Conservation (phyloP, 2,888 invertebrate species). For the Drosophila falleni region DNA sequence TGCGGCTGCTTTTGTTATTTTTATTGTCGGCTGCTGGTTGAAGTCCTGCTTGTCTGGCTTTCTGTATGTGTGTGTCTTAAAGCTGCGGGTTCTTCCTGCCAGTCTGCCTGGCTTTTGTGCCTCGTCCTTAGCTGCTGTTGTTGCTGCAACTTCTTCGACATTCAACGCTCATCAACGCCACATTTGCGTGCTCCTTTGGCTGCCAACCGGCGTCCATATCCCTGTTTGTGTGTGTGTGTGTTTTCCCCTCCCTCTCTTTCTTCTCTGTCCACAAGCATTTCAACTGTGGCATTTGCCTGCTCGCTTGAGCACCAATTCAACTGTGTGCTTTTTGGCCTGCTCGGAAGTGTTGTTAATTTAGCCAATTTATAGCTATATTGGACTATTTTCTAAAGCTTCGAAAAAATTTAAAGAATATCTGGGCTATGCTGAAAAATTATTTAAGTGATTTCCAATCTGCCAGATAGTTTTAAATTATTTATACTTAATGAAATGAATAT, state of each 20-base stretch:
- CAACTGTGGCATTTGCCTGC: conserved; percentile 71
- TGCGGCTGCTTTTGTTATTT: conserved; percentile 68
- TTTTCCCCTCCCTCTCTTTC: conserved; percentile 20
- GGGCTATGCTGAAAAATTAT: no score
- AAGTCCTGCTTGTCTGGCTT: conserved; percentile 7
- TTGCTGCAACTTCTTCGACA: conserved; percentile 26
- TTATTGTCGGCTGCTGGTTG: conserved; percentile 61
- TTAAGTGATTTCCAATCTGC: no score
- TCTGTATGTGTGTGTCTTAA: conserved; percentile 13
- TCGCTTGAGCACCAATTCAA: conserved; percentile 68
- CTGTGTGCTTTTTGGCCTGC: conserved; percentile 24
- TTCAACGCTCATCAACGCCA: conserved; percentile 74
- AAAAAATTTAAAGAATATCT: no score
- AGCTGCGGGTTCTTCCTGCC: conserved; percentile 11
- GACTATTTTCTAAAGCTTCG: not conserved
- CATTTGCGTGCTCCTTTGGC: conserved; percentile 58
- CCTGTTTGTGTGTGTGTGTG: not conserved
- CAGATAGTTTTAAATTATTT: no score
- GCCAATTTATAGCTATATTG: not conserved
- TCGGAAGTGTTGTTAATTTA: not conserved
- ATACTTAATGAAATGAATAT: no score
- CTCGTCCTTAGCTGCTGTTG: conserved; percentile 1
- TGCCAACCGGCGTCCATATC: conserved; percentile 19
- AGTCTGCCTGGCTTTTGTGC: conserved; percentile 9
- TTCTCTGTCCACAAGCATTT: conserved; percentile 59